Evolutionary conservation across 2,797 vertebrate species (phyloP), one percentile per base, ranked within the genome.

Genomic region (Hirundo rustica): DNA sequence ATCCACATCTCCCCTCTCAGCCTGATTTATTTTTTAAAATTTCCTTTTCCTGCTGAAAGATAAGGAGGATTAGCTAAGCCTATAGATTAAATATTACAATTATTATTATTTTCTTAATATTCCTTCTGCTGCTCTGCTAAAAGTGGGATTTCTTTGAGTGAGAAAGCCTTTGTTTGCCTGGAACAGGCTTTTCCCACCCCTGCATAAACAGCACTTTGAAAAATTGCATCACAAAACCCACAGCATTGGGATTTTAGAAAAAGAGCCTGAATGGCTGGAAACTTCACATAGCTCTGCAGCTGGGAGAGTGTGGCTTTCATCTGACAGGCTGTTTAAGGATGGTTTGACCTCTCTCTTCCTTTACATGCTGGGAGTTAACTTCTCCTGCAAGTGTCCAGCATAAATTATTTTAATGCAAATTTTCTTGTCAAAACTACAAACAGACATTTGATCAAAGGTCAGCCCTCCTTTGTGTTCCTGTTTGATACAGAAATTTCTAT

Each of bases 401-500:
- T 97, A 94, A 93, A 97, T 98, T 98, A 97, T 97, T 97, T 96
- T 96, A 96, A 99, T 99, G 98, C 98, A 99, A 98, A 99, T 99
- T 98, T 98, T 85, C 95, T 97, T 98, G 98, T 99, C 98, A 99
- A 98, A 98, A 98, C 98, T 99, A 99, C 98, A 99, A 98, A 99
- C 96, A 77, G 95, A 92, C 92, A 80, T 95, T 96, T 99, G 98
- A 99, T 99, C 98, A 99, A 99, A 99, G 99, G 99, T 99, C 98
- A 99, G 97, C 96, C 95, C 97, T 98, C 97, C 97, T 99, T 98
- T 98, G 97, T 98, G 98, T 98, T 98, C 98, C 97, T 98, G 97
- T 98, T 99, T 98, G 98, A 99, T 98, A 98, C 97, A 97, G 97
- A 98, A 98, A 98, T 98, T 98, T 99, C 97, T 98, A 98, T 99